Percentiles rank a stretch among this genome's conserved stretches.
Evolutionary conservation across 2,113 vertebrate genomes (phyloP).

Genomic region (Chamaea fasciata): DNA sequence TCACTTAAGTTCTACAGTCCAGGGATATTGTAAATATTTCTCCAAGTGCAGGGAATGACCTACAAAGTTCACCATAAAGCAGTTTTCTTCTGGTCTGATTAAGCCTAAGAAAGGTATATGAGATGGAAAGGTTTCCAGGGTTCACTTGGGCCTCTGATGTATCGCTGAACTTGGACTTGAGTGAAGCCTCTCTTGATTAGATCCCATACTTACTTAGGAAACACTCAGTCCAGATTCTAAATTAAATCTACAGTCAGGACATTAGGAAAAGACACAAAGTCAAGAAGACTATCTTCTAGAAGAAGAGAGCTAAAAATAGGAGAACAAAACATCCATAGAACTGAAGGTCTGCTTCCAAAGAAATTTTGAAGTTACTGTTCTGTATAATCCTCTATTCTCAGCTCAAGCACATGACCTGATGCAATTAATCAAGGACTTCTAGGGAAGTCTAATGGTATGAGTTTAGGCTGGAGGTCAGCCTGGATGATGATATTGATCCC

Average conservation of each 20-base stretch:
- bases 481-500: not conserved
- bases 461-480: not conserved
- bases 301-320: not conserved
- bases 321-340: not conserved
- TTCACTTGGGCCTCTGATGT: not conserved
- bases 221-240: not conserved
- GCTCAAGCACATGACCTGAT: not conserved
- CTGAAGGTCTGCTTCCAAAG: not conserved
- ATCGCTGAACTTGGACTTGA: not conserved
- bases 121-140: not conserved
- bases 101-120: not conserved
- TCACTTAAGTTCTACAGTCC: not conserved
- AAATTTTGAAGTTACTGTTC: not conserved
- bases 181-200: not conserved
- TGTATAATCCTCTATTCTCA: not conserved
- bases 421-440: not conserved
- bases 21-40: not conserved
- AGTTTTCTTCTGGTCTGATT: not conserved
- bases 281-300: not conserved
- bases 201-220: not conserved
- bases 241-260: not conserved
- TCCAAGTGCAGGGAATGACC: not conserved
- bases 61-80: not conserved
- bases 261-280: not conserved
- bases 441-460: not conserved